Evolutionary conservation across 2,113 vertebrate species (phyloP).

Genomic region (Phaethon lepturus): DNA sequence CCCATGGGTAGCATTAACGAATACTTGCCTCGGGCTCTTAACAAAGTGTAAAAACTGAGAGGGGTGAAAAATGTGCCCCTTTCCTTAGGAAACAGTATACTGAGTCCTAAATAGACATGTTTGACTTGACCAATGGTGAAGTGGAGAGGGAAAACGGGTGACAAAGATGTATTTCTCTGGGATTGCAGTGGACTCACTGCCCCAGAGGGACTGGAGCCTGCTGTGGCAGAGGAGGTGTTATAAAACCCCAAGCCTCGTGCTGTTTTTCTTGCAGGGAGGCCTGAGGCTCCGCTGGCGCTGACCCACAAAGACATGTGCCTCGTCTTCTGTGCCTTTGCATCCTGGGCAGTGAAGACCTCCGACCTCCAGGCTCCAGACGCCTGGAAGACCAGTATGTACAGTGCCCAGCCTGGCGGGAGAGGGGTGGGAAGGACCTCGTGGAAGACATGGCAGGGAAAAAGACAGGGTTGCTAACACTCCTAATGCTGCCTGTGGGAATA

Average conservation of each 20-base stretch:
- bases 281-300: conserved; percentile 14
- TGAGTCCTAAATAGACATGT: not conserved
- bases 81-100: rapidly evolving
- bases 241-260: rapidly evolving
- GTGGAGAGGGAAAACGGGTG: not conserved
- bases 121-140: not conserved
- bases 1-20: not conserved
- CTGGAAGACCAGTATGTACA: conserved; percentile 91
- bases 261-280: conserved; percentile 37
- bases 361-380: conserved; percentile 87
- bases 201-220: not conserved
- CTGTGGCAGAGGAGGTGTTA: rapidly evolving
- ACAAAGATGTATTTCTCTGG: not conserved
- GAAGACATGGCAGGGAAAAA: not conserved
- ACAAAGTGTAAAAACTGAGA: rapidly evolving
- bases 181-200: rapidly evolving
- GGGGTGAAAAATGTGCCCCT: rapidly evolving
- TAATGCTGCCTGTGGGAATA: not conserved
- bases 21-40: not conserved
- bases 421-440: not conserved
- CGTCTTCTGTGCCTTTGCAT: conserved; percentile 92
- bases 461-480: not conserved
- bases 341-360: conserved; percentile 92
- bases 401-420: not conserved
- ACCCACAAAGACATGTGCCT: conserved; percentile 90